A percentile compares a stretch with the other conserved stretches of the same genome.
phyloP scores from a whole-genome alignment of 2,888 invertebrate genomes.

The Pristionchus japonicus region DNA sequence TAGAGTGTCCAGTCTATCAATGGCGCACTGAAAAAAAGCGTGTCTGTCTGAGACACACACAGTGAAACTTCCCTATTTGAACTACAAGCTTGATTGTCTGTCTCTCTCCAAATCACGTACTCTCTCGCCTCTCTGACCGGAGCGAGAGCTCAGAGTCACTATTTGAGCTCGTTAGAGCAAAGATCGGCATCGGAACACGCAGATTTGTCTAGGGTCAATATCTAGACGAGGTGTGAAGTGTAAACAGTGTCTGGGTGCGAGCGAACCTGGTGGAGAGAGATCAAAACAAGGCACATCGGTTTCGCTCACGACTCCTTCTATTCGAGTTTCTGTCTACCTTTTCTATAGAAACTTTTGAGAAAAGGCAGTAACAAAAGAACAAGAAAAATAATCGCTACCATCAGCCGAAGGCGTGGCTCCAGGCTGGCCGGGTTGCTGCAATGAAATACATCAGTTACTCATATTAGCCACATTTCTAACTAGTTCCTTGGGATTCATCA shows the following conservation, averaged over 20 bases:
- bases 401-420: neutral
- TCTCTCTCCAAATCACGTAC: too few relatives aligned
- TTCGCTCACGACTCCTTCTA: too few relatives aligned
- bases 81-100: neutral
- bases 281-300: neutral
- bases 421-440: constrained; percentile 25
- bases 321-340: too few relatives aligned
- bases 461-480: neutral
- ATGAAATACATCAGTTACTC: neutral
- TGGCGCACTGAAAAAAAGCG: neutral
- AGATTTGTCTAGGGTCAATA: neutral
- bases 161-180: neutral
- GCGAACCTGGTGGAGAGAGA: neutral
- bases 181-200: neutral
- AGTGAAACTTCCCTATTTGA: constrained; percentile 18
- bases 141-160: too few relatives aligned
- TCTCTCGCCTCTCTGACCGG: too few relatives aligned
- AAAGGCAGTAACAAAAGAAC: too few relatives aligned
- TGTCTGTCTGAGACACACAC: neutral
- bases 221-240: neutral
- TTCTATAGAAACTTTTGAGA: too few relatives aligned
- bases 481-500: too few relatives aligned
- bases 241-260: neutral
- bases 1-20: constrained; percentile 12
- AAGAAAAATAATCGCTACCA: neutral